phyloP scores from a whole-genome alignment of 2,888 invertebrate genomes.

The Sinotaia quadrata region DNA sequence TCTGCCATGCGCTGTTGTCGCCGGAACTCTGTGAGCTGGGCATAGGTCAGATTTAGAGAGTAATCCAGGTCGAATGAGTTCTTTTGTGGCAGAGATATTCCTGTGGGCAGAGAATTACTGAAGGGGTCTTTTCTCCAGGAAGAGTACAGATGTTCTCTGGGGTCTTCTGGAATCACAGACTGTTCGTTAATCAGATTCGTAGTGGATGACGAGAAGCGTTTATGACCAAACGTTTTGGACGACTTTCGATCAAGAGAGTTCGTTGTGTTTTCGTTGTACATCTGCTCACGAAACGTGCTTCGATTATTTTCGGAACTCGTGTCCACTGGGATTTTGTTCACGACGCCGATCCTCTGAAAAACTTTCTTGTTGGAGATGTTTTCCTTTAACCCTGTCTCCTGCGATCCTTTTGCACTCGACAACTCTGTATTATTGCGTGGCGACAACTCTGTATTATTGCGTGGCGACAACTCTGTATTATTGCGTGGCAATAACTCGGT shows the following conservation, averaged over 20 bases:
- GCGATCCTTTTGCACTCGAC: conserved; percentile 9
- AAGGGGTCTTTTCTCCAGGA: conserved; percentile 44
- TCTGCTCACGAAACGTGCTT: too few species aligned
- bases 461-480: too few species aligned
- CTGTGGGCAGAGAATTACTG: conserved; percentile 46
- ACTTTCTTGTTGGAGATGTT: not conserved
- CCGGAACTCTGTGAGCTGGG: conserved; percentile 61
- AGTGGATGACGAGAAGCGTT: conserved; percentile 51
- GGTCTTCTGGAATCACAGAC: conserved; percentile 58
- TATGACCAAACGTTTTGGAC: too few species aligned
- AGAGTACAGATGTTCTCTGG: conserved; percentile 50
- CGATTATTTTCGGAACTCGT: not conserved
- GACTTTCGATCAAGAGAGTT: too few species aligned
- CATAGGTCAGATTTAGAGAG: conserved; percentile 61
- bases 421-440: conserved; percentile 18
- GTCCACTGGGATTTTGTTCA: conserved; percentile 11
- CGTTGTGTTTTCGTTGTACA: not conserved
- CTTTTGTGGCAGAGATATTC: conserved; percentile 57
- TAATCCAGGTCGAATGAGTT: conserved; percentile 60
- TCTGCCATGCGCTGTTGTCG: conserved; percentile 53
- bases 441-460: too few species aligned
- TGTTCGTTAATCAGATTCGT: conserved; percentile 44
- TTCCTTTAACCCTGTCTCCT: conserved; percentile 3
- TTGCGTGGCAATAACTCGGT: too few species aligned
- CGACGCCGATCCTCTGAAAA: conserved; percentile 1